Conservation (phyloP, 1,140 invertebrate species). For the Habropoda laboriosa region DNA sequence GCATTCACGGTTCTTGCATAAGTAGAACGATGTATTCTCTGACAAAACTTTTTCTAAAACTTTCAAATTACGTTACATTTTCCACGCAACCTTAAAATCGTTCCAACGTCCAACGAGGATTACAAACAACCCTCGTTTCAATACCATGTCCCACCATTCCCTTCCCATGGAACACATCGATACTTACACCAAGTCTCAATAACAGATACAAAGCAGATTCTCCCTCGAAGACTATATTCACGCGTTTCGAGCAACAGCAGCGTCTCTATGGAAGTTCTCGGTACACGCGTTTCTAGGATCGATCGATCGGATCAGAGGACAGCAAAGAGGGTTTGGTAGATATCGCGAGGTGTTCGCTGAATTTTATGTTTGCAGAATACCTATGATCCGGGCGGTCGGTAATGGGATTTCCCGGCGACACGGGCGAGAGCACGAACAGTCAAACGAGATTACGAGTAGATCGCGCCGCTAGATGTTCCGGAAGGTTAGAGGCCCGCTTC, state of each 20-base stretch:
- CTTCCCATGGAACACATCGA: too few species aligned
- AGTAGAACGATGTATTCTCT: too few species aligned
- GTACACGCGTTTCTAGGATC: background rate
- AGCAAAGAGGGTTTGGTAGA: background rate
- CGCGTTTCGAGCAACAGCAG: background rate
- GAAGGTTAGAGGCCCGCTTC: constrained; percentile 49
- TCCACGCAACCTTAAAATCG: too few species aligned
- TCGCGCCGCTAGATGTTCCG: constrained; percentile 50
- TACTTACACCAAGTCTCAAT: too few species aligned
- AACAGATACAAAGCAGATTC: too few species aligned
- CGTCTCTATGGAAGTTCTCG: background rate
- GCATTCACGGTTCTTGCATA: too few species aligned
- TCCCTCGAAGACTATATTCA: too few species aligned
- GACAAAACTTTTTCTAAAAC: too few species aligned
- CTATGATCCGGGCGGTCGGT: constrained; percentile 37
- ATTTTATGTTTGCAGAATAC: constrained; percentile 43
- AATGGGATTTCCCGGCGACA: constrained; percentile 48
- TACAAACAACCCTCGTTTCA: too few species aligned
- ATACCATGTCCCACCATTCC: too few species aligned
- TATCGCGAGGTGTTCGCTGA: background rate
- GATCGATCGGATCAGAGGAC: constrained; percentile 5
- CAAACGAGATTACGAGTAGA: constrained; percentile 55
- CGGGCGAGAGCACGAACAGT: constrained; percentile 22
- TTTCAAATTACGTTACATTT: too few species aligned
- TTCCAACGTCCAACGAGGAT: too few species aligned